A percentile compares a stretch with the other conserved stretches of the same genome.
Evolutionary conservation across 2,113 vertebrate species (phyloP).

Genomic region (Phylloscopus trochiloides): DNA sequence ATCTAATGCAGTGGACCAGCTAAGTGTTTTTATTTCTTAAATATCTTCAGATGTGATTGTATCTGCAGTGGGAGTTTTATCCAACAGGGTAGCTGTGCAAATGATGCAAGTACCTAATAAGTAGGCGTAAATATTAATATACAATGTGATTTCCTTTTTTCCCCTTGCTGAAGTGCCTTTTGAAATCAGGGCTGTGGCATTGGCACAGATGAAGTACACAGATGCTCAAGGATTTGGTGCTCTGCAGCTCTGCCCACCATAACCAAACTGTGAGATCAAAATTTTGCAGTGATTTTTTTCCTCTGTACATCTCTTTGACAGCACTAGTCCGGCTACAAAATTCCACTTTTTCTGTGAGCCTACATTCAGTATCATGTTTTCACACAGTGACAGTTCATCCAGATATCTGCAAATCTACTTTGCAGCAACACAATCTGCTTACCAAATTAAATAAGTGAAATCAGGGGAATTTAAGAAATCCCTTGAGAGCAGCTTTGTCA

Average conservation of each 20-base stretch:
- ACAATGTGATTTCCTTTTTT: background rate
- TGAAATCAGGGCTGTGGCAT: background rate
- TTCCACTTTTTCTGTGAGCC: background rate
- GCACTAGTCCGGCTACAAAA: constrained; percentile 2
- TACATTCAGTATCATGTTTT: background rate
- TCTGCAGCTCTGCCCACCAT: background rate
- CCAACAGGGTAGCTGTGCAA: background rate
- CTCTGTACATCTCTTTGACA: constrained; percentile 27
- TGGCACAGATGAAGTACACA: background rate
- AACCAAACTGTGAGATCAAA: background rate
- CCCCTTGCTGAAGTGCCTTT: background rate
- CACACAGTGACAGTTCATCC: background rate
- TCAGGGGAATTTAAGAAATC: background rate
- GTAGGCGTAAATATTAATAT: background rate
- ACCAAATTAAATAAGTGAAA: constrained; percentile 21
- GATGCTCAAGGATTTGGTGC: background rate
- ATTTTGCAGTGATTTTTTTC: background rate
- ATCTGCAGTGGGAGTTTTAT: background rate
- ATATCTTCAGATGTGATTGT: background rate
- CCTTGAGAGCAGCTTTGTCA: background rate
- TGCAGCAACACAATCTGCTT: constrained; percentile 8
- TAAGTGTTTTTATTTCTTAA: background rate
- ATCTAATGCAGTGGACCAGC: background rate
- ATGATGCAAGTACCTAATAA: background rate
- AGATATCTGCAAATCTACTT: background rate